Conservation (phyloP, 2,113 vertebrate genomes). For the Theristicus caerulescens region DNA sequence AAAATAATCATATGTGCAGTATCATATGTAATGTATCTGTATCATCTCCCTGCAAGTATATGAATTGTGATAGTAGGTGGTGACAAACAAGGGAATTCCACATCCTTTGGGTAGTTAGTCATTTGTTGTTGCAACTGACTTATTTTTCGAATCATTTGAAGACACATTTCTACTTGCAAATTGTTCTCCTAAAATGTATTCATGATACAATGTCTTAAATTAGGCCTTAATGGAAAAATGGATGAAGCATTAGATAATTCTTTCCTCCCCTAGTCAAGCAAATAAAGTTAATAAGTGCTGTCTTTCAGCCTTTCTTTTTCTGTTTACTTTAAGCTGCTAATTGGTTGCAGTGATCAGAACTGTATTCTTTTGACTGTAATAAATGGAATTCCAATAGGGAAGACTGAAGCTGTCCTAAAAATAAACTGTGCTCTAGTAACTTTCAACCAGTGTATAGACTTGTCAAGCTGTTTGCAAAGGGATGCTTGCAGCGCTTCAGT, state of each 20-base stretch:
- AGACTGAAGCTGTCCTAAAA: slow-evolving; percentile 18
- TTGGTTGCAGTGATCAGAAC: slow-evolving; percentile 34
- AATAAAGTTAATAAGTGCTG: slow-evolving; percentile 6
- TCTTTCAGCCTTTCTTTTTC: slow-evolving; percentile 16
- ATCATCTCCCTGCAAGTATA: neutral
- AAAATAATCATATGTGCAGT: neutral
- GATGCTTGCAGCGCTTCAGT: neutral
- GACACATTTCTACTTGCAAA: neutral
- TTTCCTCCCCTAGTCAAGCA: slow-evolving; percentile 14
- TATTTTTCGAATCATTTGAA: neutral
- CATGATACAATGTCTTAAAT: slow-evolving; percentile 30
- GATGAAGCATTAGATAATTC: slow-evolving; percentile 42
- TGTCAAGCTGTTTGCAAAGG: neutral
- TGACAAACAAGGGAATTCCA: neutral
- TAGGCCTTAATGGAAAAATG: slow-evolving; percentile 49
- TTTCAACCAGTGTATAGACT: neutral
- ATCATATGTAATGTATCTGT: neutral
- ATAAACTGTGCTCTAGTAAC: slow-evolving; percentile 9
- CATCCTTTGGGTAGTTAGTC: neutral
- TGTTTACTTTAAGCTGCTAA: slow-evolving; percentile 38
- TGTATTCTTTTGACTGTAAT: slow-evolving; percentile 24
- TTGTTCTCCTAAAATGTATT: slow-evolving; percentile 29
- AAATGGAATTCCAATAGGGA: slow-evolving; percentile 30
- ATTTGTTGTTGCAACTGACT: neutral
- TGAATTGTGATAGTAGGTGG: neutral